Evolutionary conservation across 1,140 invertebrate genomes (phyloP).

Genomic region (Pseudomyrmex gracilis): DNA sequence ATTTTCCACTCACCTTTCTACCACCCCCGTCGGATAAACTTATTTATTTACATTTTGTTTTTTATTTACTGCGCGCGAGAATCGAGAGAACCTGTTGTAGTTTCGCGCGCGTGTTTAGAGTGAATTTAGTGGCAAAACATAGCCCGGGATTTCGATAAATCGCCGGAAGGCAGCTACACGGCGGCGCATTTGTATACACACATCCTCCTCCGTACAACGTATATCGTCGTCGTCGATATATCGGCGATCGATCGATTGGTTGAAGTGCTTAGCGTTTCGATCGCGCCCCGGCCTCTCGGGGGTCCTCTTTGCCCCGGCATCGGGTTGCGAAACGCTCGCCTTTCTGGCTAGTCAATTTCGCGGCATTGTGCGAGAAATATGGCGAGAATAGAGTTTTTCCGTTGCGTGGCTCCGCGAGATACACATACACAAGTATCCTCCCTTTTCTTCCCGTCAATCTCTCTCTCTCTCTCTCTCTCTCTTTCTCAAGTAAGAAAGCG

Average conservation of each 20-base stretch:
- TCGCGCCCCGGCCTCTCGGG: conserved; percentile 22
- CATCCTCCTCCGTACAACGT: not conserved
- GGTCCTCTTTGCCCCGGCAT: conserved; percentile 43
- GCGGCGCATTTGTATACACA: conserved; percentile 33
- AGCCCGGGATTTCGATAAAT: conserved; percentile 33
- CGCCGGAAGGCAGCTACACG: conserved; percentile 3
- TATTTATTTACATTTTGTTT: too few relatives aligned
- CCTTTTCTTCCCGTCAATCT: conserved; percentile 53
- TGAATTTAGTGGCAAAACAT: not conserved
- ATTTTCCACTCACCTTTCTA: too few relatives aligned
- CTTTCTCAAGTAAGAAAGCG: conserved; percentile 39
- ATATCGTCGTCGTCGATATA: conserved; percentile 2
- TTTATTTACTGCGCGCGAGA: too few relatives aligned
- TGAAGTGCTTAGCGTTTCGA: not conserved
- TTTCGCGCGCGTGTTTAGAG: not conserved
- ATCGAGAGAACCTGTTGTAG: too few relatives aligned
- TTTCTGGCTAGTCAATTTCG: conserved; percentile 59
- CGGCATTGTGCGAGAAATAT: conserved; percentile 50
- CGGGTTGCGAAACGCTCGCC: conserved; percentile 42
- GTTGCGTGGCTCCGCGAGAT: conserved; percentile 34
- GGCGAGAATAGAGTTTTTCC: conserved; percentile 54
- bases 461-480: not conserved
- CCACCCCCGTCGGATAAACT: too few relatives aligned
- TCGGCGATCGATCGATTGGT: conserved; percentile 6
- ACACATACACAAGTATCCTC: not conserved